phyloP scores from a whole-genome alignment of 2,797 vertebrate species.

The Gymnocypris eckloni region DNA sequence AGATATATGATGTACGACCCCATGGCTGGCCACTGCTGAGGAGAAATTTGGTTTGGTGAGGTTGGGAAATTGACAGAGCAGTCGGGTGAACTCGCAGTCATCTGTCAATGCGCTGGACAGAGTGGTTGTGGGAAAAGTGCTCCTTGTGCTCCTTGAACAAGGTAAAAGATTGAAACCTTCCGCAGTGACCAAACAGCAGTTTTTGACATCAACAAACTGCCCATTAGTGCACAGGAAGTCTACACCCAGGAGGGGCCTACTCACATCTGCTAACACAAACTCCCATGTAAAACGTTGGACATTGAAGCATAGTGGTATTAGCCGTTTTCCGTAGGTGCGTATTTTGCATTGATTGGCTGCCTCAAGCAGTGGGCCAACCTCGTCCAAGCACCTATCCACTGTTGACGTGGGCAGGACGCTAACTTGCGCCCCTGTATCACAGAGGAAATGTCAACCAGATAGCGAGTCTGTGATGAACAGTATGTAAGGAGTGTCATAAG shows the following conservation, averaged over 20 bases:
- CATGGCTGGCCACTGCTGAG: no score
- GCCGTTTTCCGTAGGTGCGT: slow-evolving; percentile 2
- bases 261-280: neutral
- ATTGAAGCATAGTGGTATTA: slow-evolving; percentile 21
- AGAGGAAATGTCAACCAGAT: slow-evolving; percentile 35
- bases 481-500: neutral
- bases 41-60: no score
- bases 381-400: neutral
- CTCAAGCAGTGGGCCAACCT: neutral
- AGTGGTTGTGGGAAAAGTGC: neutral
- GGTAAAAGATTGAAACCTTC: neutral
- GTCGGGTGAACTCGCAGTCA: no score
- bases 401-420: slow-evolving; percentile 20
- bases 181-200: neutral
- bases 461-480: slow-evolving; percentile 33
- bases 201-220: neutral
- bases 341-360: slow-evolving; percentile 30
- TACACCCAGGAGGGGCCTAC: neutral
- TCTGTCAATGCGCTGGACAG: no score
- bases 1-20: no score
- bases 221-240: neutral
- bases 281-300: slow-evolving; percentile 23
- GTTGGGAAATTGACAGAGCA: no score
- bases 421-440: slow-evolving; percentile 11
- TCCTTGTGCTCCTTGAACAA: neutral